Percentiles rank a stretch among this genome's conserved stretches.
These are phyloP conservation scores for Drosophila albomicans DNA, from an alignment of 1,140 invertebrate species.

Conservation along the genomic window DNA sequence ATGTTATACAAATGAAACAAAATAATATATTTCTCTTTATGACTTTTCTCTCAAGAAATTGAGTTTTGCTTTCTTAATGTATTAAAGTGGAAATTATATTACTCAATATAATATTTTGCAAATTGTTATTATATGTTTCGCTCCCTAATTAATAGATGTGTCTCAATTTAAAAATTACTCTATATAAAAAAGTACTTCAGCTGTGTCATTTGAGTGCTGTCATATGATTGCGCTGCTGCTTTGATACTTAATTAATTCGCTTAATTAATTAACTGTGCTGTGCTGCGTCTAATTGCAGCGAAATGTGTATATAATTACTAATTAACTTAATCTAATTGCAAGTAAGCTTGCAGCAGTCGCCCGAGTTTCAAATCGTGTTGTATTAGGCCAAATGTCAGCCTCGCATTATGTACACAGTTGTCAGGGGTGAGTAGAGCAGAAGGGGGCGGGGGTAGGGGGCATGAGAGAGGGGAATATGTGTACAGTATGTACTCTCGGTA, in stretches of 20 bases:
- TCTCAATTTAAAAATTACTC: too few relatives aligned
- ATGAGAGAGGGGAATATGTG: neutral
- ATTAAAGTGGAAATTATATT: too few relatives aligned
- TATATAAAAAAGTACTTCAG: too few relatives aligned
- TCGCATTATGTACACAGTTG: slow-evolving; percentile 24
- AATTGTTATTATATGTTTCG: too few relatives aligned
- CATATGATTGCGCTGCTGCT: neutral
- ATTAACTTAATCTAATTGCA: slow-evolving; percentile 69
- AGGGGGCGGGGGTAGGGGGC: slow-evolving; percentile 14
- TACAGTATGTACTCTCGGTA: slow-evolving; percentile 22
- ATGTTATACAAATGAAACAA: too few relatives aligned
- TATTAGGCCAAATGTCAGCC: slow-evolving; percentile 35
- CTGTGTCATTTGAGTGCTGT: neutral
- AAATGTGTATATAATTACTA: slow-evolving; percentile 60
- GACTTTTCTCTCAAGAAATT: too few relatives aligned
- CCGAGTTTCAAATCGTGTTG: slow-evolving; percentile 25
- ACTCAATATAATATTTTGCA: too few relatives aligned
- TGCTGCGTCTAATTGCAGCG: slow-evolving; percentile 27
- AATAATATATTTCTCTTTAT: too few relatives aligned
- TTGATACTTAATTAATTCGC: slow-evolving; percentile 21
- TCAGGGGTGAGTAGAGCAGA: neutral
- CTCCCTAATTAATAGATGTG: too few relatives aligned
- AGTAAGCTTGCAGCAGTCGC: slow-evolving; percentile 43
- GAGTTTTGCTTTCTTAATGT: too few relatives aligned
- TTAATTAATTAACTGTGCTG: slow-evolving; percentile 11